Base-by-base conservation (phyloP, 2,888 invertebrate species). In the Dynastes maya region DNA sequence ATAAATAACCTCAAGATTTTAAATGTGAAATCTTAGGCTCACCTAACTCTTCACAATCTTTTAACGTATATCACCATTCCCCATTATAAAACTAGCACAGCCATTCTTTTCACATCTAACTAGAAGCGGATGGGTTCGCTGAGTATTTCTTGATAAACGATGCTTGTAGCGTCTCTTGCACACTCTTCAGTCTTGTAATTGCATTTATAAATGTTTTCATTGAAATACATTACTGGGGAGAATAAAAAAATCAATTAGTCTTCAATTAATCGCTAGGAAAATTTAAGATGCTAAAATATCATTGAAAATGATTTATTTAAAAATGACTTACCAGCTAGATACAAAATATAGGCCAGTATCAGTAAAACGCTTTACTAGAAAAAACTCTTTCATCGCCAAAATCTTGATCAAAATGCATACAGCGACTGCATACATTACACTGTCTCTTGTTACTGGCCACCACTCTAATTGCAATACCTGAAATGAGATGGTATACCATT, bases 381-480 rank as follows among this genome's bases (percentile, higher is more conserved):
- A 93, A 92, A 81, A 96, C 91, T 84, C 89, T 90, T 84, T 93
- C 93, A 85, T 96, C 96, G 53, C 92, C 55, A 96, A 89, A 11
- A 93, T 92, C 71, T 92, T 86, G 81, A 95, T 94, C 27, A 96
- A 90, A 2, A 93, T 90, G 37, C 94, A 88, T 37, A 96, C 94
- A 1, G 95, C 92, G 51, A 94, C 86, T 1, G 92, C 92, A 85
- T 95, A 95, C 89, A 94, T 93, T 80, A 93, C 84, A 84, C 94
- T 92, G 87, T 96, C 95, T 77, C 96, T 90, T 8, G 93, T 93
- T 72, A 96, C 91, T 1, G 95, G 93, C 94, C 94, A 95, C 94
- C 94, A 94, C 87, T 95, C 93, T 83, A 95, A 87, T 70, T 92
- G 90, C 81, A 94, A 89, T 32, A 91, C 91, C 94, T 94, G 85